phyloP scores from a whole-genome alignment of 2,797 vertebrate species.

The Poeciliopsis presidionis region DNA sequence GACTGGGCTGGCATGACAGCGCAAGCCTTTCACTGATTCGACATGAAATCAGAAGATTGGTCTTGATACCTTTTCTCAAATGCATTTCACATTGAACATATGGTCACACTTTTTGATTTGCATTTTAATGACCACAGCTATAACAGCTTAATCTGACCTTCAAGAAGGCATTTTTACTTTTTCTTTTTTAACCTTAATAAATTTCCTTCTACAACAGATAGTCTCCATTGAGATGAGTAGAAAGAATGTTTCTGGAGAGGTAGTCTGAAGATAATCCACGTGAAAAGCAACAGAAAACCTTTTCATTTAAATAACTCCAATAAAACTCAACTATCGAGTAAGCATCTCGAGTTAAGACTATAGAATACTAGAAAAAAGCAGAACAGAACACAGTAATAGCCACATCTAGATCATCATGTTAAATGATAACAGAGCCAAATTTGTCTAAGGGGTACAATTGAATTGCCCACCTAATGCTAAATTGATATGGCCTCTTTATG shows the following conservation, averaged over 20 bases:
- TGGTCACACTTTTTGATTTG: constrained; percentile 23
- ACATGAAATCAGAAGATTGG: constrained; percentile 53
- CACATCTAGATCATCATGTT: not conserved
- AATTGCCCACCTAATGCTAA: not conserved
- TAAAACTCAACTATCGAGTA: not conserved
- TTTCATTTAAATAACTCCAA: not conserved
- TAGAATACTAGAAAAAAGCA: not conserved
- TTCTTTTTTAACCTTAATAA: not conserved
- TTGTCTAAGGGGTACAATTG: not conserved
- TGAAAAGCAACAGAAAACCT: not conserved
- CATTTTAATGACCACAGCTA: not conserved
- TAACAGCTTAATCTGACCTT: constrained; percentile 12
- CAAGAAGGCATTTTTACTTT: constrained; percentile 5
- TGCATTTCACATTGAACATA: constrained; percentile 32
- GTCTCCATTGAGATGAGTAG: not conserved
- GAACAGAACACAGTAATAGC: not conserved
- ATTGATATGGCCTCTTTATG: constrained; percentile 17
- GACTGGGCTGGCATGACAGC: constrained; percentile 42
- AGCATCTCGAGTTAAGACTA: not conserved
- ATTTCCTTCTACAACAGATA: not conserved
- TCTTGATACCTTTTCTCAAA: constrained; percentile 52
- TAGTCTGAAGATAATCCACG: not conserved
- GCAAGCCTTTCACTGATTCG: constrained; percentile 58
- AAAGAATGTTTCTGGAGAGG: not conserved
- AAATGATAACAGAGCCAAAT: not conserved